Evolutionary conservation across 2,113 vertebrate genomes (phyloP).

Genomic region (Seriola aureovittata): DNA sequence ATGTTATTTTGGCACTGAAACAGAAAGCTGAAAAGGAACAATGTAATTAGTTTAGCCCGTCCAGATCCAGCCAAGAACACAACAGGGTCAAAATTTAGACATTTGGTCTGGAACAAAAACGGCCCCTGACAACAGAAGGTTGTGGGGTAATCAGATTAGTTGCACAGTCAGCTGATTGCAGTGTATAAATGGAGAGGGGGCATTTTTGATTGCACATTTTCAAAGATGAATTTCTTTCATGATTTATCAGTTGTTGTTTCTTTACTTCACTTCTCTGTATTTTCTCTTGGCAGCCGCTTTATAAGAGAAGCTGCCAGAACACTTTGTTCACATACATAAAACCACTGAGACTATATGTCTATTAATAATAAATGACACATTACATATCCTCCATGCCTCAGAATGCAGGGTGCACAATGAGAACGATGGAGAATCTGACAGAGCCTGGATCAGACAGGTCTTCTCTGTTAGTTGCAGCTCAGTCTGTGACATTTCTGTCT

Average conservation of each 20-base stretch:
- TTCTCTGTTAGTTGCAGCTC: neutral
- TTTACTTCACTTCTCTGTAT: neutral
- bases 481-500: constrained; percentile 22
- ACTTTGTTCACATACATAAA: neutral
- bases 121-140: too few relatives aligned
- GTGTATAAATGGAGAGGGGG: too few relatives aligned
- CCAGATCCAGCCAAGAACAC: too few relatives aligned
- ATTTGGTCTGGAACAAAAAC: too few relatives aligned
- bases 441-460: neutral
- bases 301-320: neutral
- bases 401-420: neutral
- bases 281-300: neutral
- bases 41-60: too few relatives aligned
- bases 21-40: neutral
- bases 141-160: neutral
- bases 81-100: too few relatives aligned
- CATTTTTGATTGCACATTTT: too few relatives aligned
- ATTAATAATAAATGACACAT: constrained; percentile 47
- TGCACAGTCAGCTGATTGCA: too few relatives aligned
- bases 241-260: neutral
- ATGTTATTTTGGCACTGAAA: neutral
- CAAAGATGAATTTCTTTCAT: neutral
- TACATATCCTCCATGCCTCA: constrained; percentile 7
- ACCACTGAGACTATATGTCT: neutral
- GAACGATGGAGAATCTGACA: neutral